Evolutionary conservation across 37 sponge, comb jelly and placozoan species (phyloP).

Genomic region (Oscarella lobularis): DNA sequence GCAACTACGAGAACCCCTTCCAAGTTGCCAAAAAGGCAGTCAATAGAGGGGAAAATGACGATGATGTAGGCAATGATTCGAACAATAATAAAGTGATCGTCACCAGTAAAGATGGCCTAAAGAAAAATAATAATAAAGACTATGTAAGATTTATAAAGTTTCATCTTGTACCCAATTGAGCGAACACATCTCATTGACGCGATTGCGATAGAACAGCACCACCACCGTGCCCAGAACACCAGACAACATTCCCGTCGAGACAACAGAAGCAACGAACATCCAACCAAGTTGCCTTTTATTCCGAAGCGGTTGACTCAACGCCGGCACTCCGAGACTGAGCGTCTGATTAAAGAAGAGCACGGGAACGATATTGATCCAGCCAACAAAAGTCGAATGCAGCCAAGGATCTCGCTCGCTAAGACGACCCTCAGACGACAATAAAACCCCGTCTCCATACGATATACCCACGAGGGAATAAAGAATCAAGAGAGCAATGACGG

Average conservation of each 20-base stretch:
- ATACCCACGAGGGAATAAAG: too few relatives aligned
- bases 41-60: too few relatives aligned
- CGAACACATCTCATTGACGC: not conserved
- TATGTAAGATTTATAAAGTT: too few relatives aligned
- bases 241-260: not conserved
- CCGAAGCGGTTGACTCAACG: not conserved
- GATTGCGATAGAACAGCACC: not conserved
- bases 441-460: too few relatives aligned
- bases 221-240: not conserved
- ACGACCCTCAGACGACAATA: too few relatives aligned
- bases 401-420: not conserved
- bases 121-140: too few relatives aligned
- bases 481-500: not conserved
- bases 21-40: too few relatives aligned
- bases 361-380: not conserved
- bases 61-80: too few relatives aligned
- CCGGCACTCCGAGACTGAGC: not conserved
- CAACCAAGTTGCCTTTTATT: not conserved
- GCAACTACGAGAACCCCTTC: too few relatives aligned
- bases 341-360: not conserved
- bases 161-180: not conserved
- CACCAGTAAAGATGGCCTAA: too few relatives aligned
- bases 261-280: not conserved
- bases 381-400: not conserved
- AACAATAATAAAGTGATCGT: too few relatives aligned